Conservation (phyloP, 2,888 invertebrate species). For the Lasius platythorax region DNA sequence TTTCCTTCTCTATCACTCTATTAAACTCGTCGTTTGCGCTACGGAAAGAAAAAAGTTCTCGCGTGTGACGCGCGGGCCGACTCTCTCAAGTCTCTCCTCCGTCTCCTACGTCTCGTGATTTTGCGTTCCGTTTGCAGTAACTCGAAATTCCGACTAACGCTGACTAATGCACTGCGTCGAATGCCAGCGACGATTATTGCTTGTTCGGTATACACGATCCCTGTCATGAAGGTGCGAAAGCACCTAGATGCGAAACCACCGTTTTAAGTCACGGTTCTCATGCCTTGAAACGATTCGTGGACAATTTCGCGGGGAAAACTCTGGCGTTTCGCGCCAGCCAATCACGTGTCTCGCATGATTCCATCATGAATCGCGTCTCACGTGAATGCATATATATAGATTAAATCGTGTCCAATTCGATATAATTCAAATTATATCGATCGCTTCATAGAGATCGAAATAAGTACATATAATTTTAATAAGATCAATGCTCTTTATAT, state of each 20-base stretch:
- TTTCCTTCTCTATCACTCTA: conserved; percentile 54
- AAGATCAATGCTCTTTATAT: neutral
- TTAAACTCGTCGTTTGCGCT: conserved; percentile 60
- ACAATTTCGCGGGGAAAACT: neutral
- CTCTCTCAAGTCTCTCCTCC: conserved; percentile 12
- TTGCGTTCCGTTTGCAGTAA: conserved; percentile 70
- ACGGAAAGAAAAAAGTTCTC: conserved; percentile 62
- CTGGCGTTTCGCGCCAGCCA: neutral
- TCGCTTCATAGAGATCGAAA: neutral
- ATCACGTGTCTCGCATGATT: neutral
- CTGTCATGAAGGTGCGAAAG: conserved; percentile 79
- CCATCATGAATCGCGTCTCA: neutral
- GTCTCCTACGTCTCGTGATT: conserved; percentile 59
- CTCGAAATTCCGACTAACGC: conserved; percentile 79
- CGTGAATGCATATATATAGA: neutral
- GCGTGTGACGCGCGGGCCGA: conserved; percentile 63
- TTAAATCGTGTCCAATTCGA: neutral
- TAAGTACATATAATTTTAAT: neutral
- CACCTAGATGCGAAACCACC: conserved; percentile 75
- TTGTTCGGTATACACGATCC: conserved; percentile 79
- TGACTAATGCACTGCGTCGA: conserved; percentile 84
- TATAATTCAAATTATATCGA: neutral
- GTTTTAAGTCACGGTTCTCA: neutral
- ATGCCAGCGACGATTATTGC: conserved; percentile 79
- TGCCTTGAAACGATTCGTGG: neutral